Base-by-base conservation (phyloP, 2,888 invertebrate genomes). In the Tiliacea aurago region DNA sequence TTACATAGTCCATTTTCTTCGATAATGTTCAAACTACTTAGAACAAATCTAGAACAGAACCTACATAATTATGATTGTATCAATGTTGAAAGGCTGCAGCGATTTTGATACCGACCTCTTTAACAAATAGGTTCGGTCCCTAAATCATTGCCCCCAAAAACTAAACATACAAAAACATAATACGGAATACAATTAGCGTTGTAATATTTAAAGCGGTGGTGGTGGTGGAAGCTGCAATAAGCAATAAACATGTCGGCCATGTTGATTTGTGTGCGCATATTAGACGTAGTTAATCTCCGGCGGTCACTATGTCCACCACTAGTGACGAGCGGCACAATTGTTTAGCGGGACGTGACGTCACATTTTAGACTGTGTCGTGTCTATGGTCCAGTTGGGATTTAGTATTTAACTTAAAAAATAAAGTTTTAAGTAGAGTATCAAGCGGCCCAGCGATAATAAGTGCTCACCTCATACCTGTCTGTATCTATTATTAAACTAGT, bases 231-330 rank as follows among this genome's bases (percentile, higher is more conserved):
- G 49, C 58, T 65, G 23, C 67, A 56, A 69, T 78, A 62, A 49
- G 66, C 77, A 77, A 70, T 86, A 80, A 80, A 76, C 77, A 72
- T 80, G 78, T 70, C 73, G 56, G 67, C 64, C 75, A 62, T 76
- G 78, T 84, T 87, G 86, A 87, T 87, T 86, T 87, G 87, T 86
- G 76, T 53, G 70, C 80, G 82, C 82, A 85, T 87, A 87, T 87
- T 87, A 86, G 87, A 81, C 76, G 70, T 83, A 76, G 84, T 87
- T 86, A 81, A 87, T 87, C 87, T 87, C 75, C 67, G n/a, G 78
- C 65, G 78, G 82, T 68, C 80, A 73, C 53, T 67, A 13, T 43
- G 53, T 41, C 45, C 59, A 53, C 58, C n/a, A 51, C 11, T 53
- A 13, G 45, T 70, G 43, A 70, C 37, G 56, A 56, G 18, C 13